Percentiles rank a stretch among this genome's conserved stretches.
Conservation (phyloP, 2,797 vertebrate species). For the Gymnodraco acuticeps region DNA sequence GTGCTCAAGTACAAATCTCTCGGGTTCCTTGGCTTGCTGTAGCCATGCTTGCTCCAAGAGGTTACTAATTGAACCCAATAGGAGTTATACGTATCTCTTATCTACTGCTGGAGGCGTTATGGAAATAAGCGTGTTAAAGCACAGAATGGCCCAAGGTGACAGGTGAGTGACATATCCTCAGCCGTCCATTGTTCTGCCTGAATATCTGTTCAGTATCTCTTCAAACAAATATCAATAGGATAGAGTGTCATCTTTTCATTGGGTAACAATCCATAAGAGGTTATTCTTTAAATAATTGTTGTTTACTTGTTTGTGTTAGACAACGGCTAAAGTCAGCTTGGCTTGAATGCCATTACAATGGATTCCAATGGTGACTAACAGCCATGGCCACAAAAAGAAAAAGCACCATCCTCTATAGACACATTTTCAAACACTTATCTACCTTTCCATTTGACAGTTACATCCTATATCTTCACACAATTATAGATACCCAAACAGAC, state of each 20-base stretch:
- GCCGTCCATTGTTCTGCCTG: constrained; percentile 26
- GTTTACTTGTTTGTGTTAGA: background rate
- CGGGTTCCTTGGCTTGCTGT: constrained; percentile 28
- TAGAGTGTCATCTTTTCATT: background rate
- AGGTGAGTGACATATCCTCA: constrained; percentile 53
- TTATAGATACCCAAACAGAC: background rate
- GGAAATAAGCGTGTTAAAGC: constrained; percentile 53
- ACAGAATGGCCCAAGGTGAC: constrained; percentile 52
- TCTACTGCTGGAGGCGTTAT: constrained; percentile 57
- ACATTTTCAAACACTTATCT: constrained; percentile 5
- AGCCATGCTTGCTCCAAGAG: constrained; percentile 22
- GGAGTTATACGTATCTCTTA: constrained; percentile 54
- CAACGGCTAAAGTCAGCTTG: background rate
- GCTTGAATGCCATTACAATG: constrained; percentile 10
- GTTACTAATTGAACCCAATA: constrained; percentile 60
- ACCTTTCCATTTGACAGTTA: background rate
- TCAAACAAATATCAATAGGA: background rate
- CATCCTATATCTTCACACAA: background rate
- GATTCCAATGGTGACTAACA: constrained; percentile 4
- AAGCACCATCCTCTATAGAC: background rate
- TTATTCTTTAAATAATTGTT: background rate
- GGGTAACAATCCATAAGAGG: background rate
- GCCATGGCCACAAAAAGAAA: constrained; percentile 5
- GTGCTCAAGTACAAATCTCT: constrained; percentile 54
- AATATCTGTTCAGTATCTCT: constrained; percentile 7